phyloP scores from a whole-genome alignment of 2,888 invertebrate genomes.

The Orthosia cruda region DNA sequence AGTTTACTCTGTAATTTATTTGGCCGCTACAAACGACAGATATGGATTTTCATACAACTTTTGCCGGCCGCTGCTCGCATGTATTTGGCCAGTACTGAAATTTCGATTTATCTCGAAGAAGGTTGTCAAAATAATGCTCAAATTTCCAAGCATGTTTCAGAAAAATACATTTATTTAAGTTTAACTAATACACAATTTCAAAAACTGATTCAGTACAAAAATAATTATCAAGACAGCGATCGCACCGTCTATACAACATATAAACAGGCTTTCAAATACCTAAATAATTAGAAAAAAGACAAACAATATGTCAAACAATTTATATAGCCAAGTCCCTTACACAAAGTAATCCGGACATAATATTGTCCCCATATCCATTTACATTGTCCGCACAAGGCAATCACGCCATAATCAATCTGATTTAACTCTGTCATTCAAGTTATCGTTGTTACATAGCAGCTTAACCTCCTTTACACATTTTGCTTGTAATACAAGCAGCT shows the following conservation, averaged over 20 bases:
- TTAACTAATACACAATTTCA: not conserved
- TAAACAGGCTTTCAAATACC: not conserved
- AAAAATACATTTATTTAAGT: too few species aligned
- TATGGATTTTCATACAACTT: too few species aligned
- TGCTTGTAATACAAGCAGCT: conserved; percentile 19
- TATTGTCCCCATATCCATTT: not conserved
- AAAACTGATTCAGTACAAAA: not conserved
- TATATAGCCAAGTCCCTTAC: too few species aligned
- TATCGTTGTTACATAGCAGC: conserved; percentile 23
- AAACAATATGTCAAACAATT: not conserved
- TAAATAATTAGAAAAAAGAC: not conserved
- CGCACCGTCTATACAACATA: too few species aligned
- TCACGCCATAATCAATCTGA: conserved; percentile 12
- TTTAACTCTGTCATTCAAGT: conserved; percentile 40
- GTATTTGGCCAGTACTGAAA: too few species aligned
- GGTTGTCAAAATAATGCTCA: too few species aligned
- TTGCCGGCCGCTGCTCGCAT: too few species aligned
- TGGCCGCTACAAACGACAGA: too few species aligned
- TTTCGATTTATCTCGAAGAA: too few species aligned
- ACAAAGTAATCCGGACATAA: not conserved
- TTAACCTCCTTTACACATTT: not conserved
- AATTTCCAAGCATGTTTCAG: too few species aligned
- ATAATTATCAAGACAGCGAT: not conserved
- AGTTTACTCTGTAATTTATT: too few species aligned
- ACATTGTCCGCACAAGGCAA: not conserved